A percentile compares a stretch with the other conserved stretches of the same genome.
These are phyloP conservation scores for Parotia lawesii DNA, from an alignment of 2,113 vertebrate species.

Conservation along the genomic window DNA sequence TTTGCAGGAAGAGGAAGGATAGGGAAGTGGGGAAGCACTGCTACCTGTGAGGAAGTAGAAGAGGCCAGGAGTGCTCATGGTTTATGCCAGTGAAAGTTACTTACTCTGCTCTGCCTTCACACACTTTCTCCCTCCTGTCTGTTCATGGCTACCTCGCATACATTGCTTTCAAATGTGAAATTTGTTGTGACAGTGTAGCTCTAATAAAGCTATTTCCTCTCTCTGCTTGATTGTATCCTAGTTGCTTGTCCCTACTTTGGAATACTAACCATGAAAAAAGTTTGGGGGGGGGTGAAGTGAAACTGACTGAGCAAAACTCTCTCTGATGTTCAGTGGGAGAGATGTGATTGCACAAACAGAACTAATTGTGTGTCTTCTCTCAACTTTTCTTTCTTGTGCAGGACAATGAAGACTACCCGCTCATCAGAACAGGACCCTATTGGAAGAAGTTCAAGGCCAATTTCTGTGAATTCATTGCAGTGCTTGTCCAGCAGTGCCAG, in stretches of 20 bases:
- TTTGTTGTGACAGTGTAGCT: not conserved
- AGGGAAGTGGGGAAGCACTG: not conserved
- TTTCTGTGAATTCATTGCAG: conserved; percentile 87
- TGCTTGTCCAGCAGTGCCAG: conserved; percentile 85
- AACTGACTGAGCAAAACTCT: not conserved
- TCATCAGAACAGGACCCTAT: conserved; percentile 80
- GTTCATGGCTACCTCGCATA: not conserved
- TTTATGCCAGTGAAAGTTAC: not conserved
- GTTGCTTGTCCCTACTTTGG: not conserved
- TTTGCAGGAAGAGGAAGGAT: not conserved
- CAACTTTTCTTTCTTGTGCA: conserved; percentile 21
- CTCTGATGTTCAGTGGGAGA: not conserved
- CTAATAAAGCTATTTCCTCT: not conserved
- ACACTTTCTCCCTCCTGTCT: not conserved
- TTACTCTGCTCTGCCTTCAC: not conserved
- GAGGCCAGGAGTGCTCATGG: not conserved
- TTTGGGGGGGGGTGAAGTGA: accelerated
- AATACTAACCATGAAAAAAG: not conserved
- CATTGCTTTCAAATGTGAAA: not conserved
- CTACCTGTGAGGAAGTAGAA: not conserved
- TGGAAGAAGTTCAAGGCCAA: conserved; percentile 87
- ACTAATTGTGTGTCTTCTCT: not conserved
- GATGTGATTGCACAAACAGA: not conserved
- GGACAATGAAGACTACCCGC: conserved; percentile 84
- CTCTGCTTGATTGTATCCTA: not conserved